phyloP scores from a whole-genome alignment of 2,797 vertebrate species.

The Cyprinodon diabolis region DNA sequence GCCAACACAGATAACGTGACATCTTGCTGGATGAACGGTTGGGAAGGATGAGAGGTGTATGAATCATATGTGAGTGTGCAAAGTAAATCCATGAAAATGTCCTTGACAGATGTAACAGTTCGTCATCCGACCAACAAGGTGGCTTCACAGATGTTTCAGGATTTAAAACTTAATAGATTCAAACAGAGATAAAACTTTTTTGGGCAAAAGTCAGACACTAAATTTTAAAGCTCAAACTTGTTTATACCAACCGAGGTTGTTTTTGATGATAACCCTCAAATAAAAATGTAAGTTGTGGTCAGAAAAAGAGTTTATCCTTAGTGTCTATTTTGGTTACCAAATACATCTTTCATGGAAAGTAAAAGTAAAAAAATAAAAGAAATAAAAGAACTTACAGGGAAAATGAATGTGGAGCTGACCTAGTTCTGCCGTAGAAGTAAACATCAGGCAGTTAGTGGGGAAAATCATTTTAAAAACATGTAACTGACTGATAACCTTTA shows the following conservation, averaged over 20 bases:
- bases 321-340: neutral
- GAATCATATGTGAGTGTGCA: too few relatives aligned
- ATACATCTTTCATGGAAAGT: too few relatives aligned
- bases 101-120: too few relatives aligned
- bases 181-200: neutral
- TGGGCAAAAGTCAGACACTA: neutral
- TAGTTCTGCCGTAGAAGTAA: neutral
- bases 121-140: too few relatives aligned
- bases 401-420: neutral
- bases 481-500: conserved; percentile 1
- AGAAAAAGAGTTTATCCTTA: neutral
- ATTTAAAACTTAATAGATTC: neutral
- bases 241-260: neutral
- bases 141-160: too few relatives aligned
- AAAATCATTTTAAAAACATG: neutral
- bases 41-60: too few relatives aligned
- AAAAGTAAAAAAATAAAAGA: neutral
- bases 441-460: neutral
- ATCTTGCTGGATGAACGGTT: too few relatives aligned
- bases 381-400: neutral
- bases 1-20: too few relatives aligned
- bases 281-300: neutral
- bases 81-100: neutral
- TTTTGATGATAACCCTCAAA: neutral
- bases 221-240: neutral